A percentile compares a stretch with the other conserved stretches of the same genome.
phyloP scores from a whole-genome alignment of 2,888 invertebrate genomes.

The Sesia apiformis region DNA sequence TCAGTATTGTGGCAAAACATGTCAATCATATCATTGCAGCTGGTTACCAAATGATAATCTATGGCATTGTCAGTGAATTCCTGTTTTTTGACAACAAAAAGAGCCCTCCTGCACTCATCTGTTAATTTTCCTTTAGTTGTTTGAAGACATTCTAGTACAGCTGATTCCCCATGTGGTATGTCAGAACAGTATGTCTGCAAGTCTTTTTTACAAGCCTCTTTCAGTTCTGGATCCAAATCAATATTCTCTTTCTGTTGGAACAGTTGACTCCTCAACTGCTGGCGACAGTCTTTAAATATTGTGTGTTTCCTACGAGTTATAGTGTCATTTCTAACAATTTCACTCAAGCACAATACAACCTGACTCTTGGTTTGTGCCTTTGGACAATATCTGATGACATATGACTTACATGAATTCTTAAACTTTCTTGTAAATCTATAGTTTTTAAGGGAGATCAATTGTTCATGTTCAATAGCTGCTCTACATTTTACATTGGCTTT shows the following conservation, averaged over 20 bases:
- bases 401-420: conserved; percentile 92
- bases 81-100: conserved; percentile 90
- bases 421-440: conserved; percentile 96
- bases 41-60: conserved; percentile 88
- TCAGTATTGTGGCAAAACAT: conserved; percentile 86
- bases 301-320: conserved; percentile 83
- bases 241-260: conserved; percentile 94
- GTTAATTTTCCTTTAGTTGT: conserved; percentile 77
- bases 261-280: conserved; percentile 92
- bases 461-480: conserved; percentile 97
- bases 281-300: conserved; percentile 90
- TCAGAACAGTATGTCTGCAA: conserved; percentile 82
- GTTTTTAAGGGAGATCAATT: conserved; percentile 93
- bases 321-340: conserved; percentile 92
- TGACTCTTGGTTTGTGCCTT: conserved; percentile 84
- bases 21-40: conserved; percentile 90
- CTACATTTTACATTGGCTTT: conserved; percentile 87
- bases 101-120: conserved; percentile 81
- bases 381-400: conserved; percentile 81
- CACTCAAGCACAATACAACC: conserved; percentile 89
- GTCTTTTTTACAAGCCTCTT: conserved; percentile 86
- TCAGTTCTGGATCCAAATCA: conserved; percentile 88
- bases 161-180: conserved; percentile 78
- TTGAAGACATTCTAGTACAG: conserved; percentile 88
- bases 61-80: conserved; percentile 90